phyloP scores from a whole-genome alignment of 2,797 vertebrate genomes.

The Schizopygopsis malacanthus region DNA sequence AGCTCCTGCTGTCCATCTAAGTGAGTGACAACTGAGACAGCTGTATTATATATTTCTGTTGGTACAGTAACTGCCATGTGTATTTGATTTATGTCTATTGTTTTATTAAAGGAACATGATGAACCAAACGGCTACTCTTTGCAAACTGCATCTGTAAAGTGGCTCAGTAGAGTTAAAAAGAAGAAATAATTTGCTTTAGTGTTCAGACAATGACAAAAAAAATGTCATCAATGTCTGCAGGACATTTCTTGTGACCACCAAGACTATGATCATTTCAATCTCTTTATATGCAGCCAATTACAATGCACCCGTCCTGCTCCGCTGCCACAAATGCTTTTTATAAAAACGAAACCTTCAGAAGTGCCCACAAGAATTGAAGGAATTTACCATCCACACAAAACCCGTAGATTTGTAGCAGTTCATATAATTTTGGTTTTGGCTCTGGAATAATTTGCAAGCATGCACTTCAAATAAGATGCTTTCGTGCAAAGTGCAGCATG shows the following conservation, averaged over 20 bases:
- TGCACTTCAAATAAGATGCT: conserved; percentile 80
- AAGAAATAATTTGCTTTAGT: neutral
- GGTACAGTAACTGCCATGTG: conserved; percentile 16
- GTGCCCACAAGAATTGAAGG: conserved; percentile 85
- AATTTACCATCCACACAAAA: conserved; percentile 80
- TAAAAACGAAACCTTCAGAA: conserved; percentile 78
- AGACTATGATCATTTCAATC: conserved; percentile 70
- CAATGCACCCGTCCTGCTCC: conserved; percentile 76
- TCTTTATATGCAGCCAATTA: conserved; percentile 68
- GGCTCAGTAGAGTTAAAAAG: neutral
- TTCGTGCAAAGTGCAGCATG: conserved; percentile 67
- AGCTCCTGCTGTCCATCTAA: conserved; percentile 69
- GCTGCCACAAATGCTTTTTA: conserved; percentile 78
- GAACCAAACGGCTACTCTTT: neutral
- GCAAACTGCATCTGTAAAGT: neutral
- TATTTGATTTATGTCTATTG: conserved; percentile 30
- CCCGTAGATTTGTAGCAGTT: conserved; percentile 85
- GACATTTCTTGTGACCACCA: conserved; percentile 72
- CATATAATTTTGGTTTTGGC: conserved; percentile 87
- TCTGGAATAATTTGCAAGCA: conserved; percentile 81
- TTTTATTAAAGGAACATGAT: neutral
- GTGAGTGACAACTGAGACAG: conserved; percentile 65
- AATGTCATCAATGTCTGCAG: conserved; percentile 55
- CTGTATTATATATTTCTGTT: conserved; percentile 15
- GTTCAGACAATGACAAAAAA: conserved; percentile 28